Conservation (phyloP, 30 jellyfish, hydroid and myxozoan genomes). For the Mastigias papua region DNA sequence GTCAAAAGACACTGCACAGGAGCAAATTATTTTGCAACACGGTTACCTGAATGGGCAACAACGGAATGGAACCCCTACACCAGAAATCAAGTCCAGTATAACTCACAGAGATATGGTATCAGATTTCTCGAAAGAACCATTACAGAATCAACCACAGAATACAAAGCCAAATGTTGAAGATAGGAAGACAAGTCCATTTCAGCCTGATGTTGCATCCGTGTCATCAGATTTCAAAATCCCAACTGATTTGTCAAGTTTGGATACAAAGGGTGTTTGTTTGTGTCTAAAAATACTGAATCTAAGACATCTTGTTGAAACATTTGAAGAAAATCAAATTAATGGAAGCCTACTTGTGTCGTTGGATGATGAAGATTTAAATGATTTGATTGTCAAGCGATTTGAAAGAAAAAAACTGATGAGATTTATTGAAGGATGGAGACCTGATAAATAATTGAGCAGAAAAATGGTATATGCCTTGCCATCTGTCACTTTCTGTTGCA, state of each 20-base stretch:
- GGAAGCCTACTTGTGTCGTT: slow-evolving; percentile 74
- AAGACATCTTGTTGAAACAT: slow-evolving; percentile 52
- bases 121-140: background rate
- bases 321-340: slow-evolving; percentile 79
- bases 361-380: slow-evolving; percentile 72
- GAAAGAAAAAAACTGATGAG: slow-evolving; percentile 72
- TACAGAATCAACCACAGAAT: background rate
- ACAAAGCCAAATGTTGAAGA: background rate
- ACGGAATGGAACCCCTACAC: background rate
- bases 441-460: slow-evolving; percentile 27
- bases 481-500: too few species aligned
- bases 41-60: background rate
- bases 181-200: background rate
- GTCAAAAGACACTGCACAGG: background rate
- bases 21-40: background rate
- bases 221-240: slow-evolving; percentile 19
- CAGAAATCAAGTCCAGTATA: background rate
- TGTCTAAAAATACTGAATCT: slow-evolving; percentile 66
- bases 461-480: background rate
- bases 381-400: slow-evolving; percentile 54
- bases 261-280: slow-evolving; percentile 56
- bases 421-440: slow-evolving; percentile 91
- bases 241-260: slow-evolving; percentile 36
- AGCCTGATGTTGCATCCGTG: background rate
- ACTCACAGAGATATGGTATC: background rate